Evolutionary conservation across 92 coral and sea anemone species (phyloP).

Genomic region (Epizoanthus stellaris): DNA sequence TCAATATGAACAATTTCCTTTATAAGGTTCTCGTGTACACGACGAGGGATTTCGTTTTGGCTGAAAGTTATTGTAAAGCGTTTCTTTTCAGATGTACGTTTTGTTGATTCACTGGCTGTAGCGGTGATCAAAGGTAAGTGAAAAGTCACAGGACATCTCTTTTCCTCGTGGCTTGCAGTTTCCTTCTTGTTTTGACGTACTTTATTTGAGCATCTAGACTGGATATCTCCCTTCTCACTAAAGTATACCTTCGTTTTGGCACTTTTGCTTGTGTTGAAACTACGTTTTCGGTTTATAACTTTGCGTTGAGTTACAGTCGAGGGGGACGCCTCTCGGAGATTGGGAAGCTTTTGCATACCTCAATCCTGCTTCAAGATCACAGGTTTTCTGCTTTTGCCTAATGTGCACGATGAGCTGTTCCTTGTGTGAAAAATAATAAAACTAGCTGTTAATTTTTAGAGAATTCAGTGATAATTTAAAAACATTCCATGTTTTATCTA

Average conservation of each 20-base stretch:
- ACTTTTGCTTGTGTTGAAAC: background rate
- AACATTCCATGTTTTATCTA: too few species aligned
- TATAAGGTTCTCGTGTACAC: constrained; percentile 43
- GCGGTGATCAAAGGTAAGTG: background rate
- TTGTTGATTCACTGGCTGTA: background rate
- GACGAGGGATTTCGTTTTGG: constrained; percentile 15
- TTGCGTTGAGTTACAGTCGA: background rate
- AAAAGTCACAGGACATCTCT: background rate
- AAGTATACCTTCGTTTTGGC: background rate
- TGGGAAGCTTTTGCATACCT: constrained; percentile 11
- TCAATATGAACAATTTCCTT: constrained; percentile 52
- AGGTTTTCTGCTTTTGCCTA: too few species aligned
- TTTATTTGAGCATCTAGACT: background rate
- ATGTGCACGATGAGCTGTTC: too few species aligned
- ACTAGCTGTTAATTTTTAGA: too few species aligned
- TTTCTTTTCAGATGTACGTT: background rate
- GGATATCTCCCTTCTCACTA: background rate
- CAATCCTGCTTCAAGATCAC: background rate
- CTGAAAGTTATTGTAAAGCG: constrained; percentile 25
- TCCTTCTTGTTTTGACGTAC: background rate
- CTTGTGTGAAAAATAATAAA: too few species aligned
- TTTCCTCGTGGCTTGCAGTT: background rate
- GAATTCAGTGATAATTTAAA: too few species aligned
- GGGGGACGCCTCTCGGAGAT: background rate
- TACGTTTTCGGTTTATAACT: background rate